These are phyloP conservation scores for Plagodis dolabraria DNA, from an alignment of 2,888 invertebrate genomes.

Conservation along the genomic window DNA sequence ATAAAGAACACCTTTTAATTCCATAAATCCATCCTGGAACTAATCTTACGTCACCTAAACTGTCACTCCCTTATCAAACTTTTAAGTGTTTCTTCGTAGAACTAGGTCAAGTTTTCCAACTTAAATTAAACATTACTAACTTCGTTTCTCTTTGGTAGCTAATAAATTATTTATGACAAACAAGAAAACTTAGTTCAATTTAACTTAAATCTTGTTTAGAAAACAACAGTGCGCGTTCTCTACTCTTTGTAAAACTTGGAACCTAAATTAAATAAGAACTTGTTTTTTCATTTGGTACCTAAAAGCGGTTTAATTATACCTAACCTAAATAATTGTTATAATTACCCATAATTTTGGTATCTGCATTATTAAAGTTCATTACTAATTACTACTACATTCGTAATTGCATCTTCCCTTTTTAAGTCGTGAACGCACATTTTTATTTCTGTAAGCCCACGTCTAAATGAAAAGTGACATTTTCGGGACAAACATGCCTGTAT, in stretches of 20 bases:
- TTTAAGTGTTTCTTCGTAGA: conserved; percentile 25
- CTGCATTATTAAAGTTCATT: conserved; percentile 1
- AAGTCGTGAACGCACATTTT: conserved; percentile 3
- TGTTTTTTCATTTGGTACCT: no score
- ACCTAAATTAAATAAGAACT: no score
- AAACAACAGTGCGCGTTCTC: neutral
- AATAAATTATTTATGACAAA: conserved; percentile 28
- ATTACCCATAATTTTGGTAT: no score
- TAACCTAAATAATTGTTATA: no score
- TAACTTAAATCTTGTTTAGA: conserved; percentile 8
- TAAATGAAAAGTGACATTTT: conserved; percentile 37
- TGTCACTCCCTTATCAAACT: conserved; percentile 31
- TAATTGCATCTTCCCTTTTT: neutral
- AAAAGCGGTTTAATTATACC: no score
- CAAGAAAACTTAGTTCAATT: conserved; percentile 16
- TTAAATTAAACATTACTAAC: conserved; percentile 29
- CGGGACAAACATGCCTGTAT: conserved; percentile 24
- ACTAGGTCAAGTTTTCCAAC: conserved; percentile 32
- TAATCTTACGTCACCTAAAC: conserved; percentile 20
- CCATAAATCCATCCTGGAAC: conserved; percentile 3
- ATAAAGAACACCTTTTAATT: no score
- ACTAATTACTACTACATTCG: no score
- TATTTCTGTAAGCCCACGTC: conserved; percentile 20
- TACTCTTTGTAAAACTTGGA: no score
- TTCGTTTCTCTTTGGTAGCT: conserved; percentile 15